These are phyloP conservation scores for Dendrolimus pini DNA, from an alignment of 2,888 invertebrate genomes.

Conservation along the genomic window DNA sequence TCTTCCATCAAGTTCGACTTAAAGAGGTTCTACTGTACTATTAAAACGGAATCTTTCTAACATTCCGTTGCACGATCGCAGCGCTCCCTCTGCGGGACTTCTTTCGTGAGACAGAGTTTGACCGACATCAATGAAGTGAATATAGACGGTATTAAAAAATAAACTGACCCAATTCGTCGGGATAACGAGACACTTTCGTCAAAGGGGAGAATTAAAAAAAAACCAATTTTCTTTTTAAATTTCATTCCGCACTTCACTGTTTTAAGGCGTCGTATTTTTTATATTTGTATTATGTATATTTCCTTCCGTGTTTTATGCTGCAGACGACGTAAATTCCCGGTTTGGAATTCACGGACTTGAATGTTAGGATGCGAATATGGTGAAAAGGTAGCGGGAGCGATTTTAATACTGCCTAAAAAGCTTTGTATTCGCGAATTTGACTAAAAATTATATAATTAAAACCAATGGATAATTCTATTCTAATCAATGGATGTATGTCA, in stretches of 20 bases:
- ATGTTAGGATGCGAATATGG: not conserved
- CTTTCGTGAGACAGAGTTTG: too few species aligned
- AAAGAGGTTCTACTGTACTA: too few species aligned
- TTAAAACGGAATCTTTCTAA: too few species aligned
- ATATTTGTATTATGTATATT: not conserved
- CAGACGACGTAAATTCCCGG: not conserved
- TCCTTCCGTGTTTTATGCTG: not conserved
- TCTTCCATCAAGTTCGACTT: too few species aligned
- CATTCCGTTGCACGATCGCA: too few species aligned
- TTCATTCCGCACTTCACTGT: not conserved
- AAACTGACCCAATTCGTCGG: not conserved
- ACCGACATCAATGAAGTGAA: too few species aligned
- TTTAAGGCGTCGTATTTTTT: constrained; percentile 3
- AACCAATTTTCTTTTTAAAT: not conserved
- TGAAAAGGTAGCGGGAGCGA: not conserved
- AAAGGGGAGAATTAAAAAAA: not conserved
- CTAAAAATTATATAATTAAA: too few species aligned
- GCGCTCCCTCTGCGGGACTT: too few species aligned
- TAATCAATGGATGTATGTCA: too few species aligned
- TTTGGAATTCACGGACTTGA: not conserved
- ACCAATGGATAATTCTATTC: too few species aligned
- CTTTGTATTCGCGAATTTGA: too few species aligned
- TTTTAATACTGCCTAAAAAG: too few species aligned
- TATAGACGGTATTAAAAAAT: not conserved
- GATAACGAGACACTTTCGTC: not conserved